Base-by-base conservation (phyloP, 2,797 vertebrate species). In the Lutjanus argentimaculatus region DNA sequence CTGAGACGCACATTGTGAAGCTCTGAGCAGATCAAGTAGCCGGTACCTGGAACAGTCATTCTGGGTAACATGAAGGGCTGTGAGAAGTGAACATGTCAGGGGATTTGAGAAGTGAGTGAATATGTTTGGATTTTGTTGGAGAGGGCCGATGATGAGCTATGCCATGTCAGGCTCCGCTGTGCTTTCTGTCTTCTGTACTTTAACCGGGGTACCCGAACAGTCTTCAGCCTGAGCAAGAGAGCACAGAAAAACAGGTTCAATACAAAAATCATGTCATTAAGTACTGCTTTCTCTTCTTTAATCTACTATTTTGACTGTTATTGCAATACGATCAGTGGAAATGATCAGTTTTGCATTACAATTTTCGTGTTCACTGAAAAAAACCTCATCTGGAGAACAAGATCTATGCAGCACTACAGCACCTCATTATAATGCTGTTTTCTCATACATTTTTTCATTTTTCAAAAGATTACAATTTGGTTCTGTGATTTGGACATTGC, bases 171-270 rank as follows among this genome's bases (percentile, higher is more conserved):
- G 83, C 21, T 86, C 90, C 2, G 14, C 79, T 7, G 81, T 48
- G 15, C 4, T 16, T 22, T 92, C 88, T 2, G 89, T 93, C 89
- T 86, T 92, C 82, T 87, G 85, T 52, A 94, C 52, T 86, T 94
- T 94, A 11, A 91, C 88, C 19, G 93, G 93, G 68, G 93, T 94
- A 0, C 90, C 92, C 19, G 11, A 22, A 53, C 77, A 88, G 68
- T 93, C 92, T n/a, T 91, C 89, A 67, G 75, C 89, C 92, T 94
- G 77, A 53, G 5, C 6, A 67, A 59, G 11, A 84, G 22, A 82
- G 4, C 10, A 85, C 16, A 82, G 64, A 14, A 6, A 61, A 21
- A 14, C 21, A 45, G 14, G 6, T 46, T 81, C 15, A 81, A 8
- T 19, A 16, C n/a, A 14, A 51, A 58, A 14, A 1, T 4, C 7